Base-by-base conservation (phyloP, 2,888 invertebrate species). In the Athalia rosae region DNA sequence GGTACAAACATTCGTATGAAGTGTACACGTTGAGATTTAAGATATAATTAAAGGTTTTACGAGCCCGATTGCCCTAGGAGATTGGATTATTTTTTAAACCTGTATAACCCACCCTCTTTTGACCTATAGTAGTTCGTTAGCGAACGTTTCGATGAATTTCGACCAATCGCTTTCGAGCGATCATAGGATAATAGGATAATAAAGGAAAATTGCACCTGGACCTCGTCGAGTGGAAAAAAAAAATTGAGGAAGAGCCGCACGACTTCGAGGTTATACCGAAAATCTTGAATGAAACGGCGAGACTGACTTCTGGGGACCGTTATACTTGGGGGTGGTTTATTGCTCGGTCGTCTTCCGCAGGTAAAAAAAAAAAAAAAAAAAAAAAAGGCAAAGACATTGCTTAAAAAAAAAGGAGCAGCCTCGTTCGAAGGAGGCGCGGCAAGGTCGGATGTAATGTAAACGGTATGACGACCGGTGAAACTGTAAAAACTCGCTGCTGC, bases 361-460 rank as follows among this genome's bases (percentile, higher is more conserved):
- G 74, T 74, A 74, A n/a, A 61, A 61, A n/a, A n/a, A n/a, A n/a
- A n/a, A n/a, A n/a, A n/a, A 74, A n/a, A 61, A 61, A n/a, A n/a
- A n/a, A n/a, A 59, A 74, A 61, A 48, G 61, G 8, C 59, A 41
- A 71, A 56, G 45, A 15, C 45, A n/a, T 47, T 48, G 67, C 4
- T 8, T 43, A 61, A 61, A 74, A 74, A 74, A 74, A 74, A 47
- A 45, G 6, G 47, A 8, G 15, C 11, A 43, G 58, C 58, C 3
- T 28, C 47, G 13, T 59, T 8, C 47, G 58, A 48, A 28, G 15
- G 28, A 28, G 28, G 28, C 28, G 28, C 28, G 62, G 56, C 77
- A 77, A 77, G 77, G 77, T 67, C 77, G 56, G 43, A 67, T 67
- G 28, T 41, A 13, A 67, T 66, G 67, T 67, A 41, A 61, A 67